Base-by-base conservation (phyloP, 2,797 vertebrate species). In the Hippoglossus hippoglossus region DNA sequence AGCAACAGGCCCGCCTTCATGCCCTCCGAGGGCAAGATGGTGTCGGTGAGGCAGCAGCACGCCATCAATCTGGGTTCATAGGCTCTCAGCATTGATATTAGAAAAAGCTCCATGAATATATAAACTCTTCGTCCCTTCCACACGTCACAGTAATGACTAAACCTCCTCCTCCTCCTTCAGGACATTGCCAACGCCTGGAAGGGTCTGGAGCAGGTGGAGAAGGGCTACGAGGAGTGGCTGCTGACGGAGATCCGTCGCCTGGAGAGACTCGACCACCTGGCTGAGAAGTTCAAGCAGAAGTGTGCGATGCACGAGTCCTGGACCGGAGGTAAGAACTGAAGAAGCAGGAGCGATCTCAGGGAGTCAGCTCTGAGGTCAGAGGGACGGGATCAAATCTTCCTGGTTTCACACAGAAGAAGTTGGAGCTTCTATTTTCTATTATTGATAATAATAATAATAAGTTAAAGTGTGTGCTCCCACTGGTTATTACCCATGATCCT, bases 211-310 rank as follows among this genome's bases (percentile, higher is more conserved):
- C 94, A 95, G 73, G 96, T 94, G 73, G 96, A 97, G 90, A 96
- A 96, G 76, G 96, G 96, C 67, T 97, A 97, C 1, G 96, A 97
- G 86, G 96, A 97, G 86, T 97, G 96, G 96, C 94, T 97, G 82
- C 94, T 97, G 67, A 95, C 95, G 0, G 96, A 97, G 94, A 97
- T 97, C 89, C 93, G 96, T 59, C 95, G 96, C 39, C 92, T 97
- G 87, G 96, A 97, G 93, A 94, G 96, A 75, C 93, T 97, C 5
- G 96, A 97, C 63, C 96, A 97, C 83, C 91, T 97, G 92, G 96
- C 96, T 0, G 96, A 97, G 92, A 97, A 97, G 91, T 97, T 97
- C 92, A 96, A 95, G 91, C 96, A 97, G 92, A 97, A 97, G 91
- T 96, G 96, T 10, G 8, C 78, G 44, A 91, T 96, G 81, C 96